Evolutionary conservation across 2,113 vertebrate species (phyloP).

Genomic region (Clupea harengus): DNA sequence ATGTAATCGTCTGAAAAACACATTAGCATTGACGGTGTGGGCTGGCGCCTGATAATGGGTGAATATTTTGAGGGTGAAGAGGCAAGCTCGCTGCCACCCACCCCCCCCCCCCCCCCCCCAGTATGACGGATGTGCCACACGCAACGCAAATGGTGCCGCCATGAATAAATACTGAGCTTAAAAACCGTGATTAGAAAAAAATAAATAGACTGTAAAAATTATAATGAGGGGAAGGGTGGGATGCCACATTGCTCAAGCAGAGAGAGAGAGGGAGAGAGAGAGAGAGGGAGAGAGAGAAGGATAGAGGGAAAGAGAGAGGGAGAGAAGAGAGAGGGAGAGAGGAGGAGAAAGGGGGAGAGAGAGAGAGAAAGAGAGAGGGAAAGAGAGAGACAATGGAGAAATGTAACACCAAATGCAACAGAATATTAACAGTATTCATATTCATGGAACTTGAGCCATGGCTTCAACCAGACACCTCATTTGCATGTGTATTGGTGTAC

Average conservation of each 20-base stretch:
- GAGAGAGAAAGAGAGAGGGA: neutral
- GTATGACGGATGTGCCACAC: constrained; percentile 63
- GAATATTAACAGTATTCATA: constrained; percentile 62
- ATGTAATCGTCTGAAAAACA: constrained; percentile 70
- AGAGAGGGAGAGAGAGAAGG: neutral
- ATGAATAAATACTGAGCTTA: constrained; percentile 47
- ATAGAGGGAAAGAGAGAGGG: neutral
- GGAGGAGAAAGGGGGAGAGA: neutral
- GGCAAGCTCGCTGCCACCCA: constrained; percentile 39
- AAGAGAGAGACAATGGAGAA: neutral
- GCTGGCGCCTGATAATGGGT: constrained; percentile 60
- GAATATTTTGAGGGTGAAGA: constrained; percentile 56
- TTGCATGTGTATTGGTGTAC: neutral
- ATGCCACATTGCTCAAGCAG: constrained; percentile 47
- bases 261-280: constrained; percentile 47
- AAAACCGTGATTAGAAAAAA: constrained; percentile 61
- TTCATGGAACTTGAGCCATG: constrained; percentile 39
- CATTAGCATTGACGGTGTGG: neutral
- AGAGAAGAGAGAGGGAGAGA: constrained; percentile 39
- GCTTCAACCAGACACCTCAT: neutral
- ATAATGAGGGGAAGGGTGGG: constrained; percentile 51
- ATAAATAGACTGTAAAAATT: constrained; percentile 61
- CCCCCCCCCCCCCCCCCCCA: constrained; percentile 36
- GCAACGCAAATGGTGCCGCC: constrained; percentile 39
- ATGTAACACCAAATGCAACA: neutral